Percentiles rank a stretch among this genome's conserved stretches.
These are phyloP conservation scores for Zhuqinia jingwanae DNA, from an alignment of 2,888 invertebrate species.

Conservation along the genomic window DNA sequence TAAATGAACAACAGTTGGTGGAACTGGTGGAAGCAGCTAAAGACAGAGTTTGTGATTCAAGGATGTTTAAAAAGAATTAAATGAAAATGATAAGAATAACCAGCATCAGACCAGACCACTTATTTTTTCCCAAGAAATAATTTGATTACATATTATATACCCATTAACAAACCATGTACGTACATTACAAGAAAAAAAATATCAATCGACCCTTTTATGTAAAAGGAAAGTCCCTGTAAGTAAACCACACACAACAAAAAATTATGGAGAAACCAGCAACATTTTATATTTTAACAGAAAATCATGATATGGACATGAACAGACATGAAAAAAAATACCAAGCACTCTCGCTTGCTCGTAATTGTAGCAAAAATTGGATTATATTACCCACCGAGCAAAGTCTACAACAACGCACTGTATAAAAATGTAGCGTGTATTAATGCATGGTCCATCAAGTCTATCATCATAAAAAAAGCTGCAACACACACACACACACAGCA, in stretches of 20 bases:
- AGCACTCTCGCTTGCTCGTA: conserved; percentile 51
- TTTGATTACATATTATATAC: conserved; percentile 51
- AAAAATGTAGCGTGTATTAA: background rate
- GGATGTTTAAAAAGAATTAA: too few species aligned
- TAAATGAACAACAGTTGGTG: too few species aligned
- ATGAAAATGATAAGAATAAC: too few species aligned
- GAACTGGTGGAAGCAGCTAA: too few species aligned
- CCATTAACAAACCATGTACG: background rate
- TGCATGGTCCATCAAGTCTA: conserved; percentile 35
- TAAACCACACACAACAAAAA: background rate
- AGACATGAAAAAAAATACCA: conserved; percentile 23
- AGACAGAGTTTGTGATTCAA: too few species aligned
- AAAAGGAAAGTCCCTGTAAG: too few species aligned
- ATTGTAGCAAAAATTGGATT: conserved; percentile 69
- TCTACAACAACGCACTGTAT: background rate
- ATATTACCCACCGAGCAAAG: conserved; percentile 3
- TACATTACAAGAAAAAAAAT: background rate
- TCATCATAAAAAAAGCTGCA: conserved; percentile 45
- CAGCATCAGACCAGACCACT: too few species aligned
- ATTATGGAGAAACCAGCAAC: background rate
- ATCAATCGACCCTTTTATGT: background rate
- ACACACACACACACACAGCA: too few species aligned
- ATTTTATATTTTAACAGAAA: conserved; percentile 17
- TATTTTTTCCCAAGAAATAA: conserved; percentile 58
- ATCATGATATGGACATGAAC: conserved; percentile 14